Conservation (phyloP, 2,113 vertebrate species). For the Acanthisitta chloris region DNA sequence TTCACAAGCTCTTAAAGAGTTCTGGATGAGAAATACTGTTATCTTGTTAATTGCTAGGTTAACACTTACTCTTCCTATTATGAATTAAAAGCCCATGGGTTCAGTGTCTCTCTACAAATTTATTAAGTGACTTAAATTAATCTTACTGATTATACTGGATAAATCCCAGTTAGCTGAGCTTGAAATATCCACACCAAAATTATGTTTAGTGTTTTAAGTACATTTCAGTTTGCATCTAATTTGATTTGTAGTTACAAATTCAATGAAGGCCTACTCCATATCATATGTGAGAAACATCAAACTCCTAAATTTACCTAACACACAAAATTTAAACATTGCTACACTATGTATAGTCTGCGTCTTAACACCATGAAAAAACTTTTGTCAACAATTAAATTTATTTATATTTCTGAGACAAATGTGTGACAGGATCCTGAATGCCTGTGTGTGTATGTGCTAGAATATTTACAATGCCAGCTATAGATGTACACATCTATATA, state of each 20-base stretch:
- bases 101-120: not conserved
- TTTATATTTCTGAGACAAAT: not conserved
- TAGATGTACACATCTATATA: not conserved
- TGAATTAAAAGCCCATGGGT: not conserved
- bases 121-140: constrained; percentile 40
- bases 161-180: not conserved
- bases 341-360: not conserved
- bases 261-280: not conserved
- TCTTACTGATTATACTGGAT: not conserved
- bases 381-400: not conserved
- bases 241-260: not conserved
- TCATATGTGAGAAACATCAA: not conserved
- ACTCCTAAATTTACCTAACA: not conserved
- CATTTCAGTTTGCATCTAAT: not conserved
- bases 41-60: constrained; percentile 34
- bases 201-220: not conserved
- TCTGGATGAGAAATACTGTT: constrained; percentile 7
- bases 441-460: not conserved
- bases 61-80: constrained; percentile 19
- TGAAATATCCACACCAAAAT: not conserved
- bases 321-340: not conserved
- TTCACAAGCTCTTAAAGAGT: not conserved
- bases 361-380: not conserved
- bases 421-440: not conserved
- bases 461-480: not conserved